Percentiles rank a stretch among this genome's conserved stretches.
phyloP scores from a whole-genome alignment of 2,888 invertebrate species.

The Fissipunctia ypsillon region DNA sequence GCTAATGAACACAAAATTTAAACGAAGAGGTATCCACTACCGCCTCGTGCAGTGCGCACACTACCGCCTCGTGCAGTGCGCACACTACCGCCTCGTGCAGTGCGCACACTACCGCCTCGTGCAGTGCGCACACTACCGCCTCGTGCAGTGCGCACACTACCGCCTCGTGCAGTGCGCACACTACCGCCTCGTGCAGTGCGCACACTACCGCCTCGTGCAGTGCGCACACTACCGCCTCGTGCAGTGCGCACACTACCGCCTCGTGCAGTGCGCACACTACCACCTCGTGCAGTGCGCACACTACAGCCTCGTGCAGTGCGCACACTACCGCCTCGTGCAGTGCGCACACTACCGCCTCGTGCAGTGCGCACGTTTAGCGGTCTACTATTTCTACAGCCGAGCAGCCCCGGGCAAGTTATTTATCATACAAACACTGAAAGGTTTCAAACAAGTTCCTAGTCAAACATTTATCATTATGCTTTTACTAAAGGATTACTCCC shows the following conservation, averaged over 20 bases:
- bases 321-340: neutral
- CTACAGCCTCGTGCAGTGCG: neutral
- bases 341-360: neutral
- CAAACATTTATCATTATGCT: neutral
- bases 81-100: neutral
- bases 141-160: neutral
- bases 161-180: neutral
- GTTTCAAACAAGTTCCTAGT: neutral
- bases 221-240: neutral
- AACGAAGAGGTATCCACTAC: constrained; percentile 1
- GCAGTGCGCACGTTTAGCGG: neutral
- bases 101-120: neutral
- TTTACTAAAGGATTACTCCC: too few relatives aligned
- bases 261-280: neutral
- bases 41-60: neutral
- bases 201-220: neutral
- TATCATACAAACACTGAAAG: constrained; percentile 4
- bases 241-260: neutral
- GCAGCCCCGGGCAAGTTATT: constrained; percentile 8
- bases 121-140: neutral
- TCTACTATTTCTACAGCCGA: neutral
- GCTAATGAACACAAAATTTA: constrained; percentile 6
- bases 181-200: neutral
- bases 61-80: neutral
- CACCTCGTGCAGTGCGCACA: too few relatives aligned